These are phyloP conservation scores for Xestobium rufovillosum DNA, from an alignment of 2,888 invertebrate genomes.

Conservation along the genomic window DNA sequence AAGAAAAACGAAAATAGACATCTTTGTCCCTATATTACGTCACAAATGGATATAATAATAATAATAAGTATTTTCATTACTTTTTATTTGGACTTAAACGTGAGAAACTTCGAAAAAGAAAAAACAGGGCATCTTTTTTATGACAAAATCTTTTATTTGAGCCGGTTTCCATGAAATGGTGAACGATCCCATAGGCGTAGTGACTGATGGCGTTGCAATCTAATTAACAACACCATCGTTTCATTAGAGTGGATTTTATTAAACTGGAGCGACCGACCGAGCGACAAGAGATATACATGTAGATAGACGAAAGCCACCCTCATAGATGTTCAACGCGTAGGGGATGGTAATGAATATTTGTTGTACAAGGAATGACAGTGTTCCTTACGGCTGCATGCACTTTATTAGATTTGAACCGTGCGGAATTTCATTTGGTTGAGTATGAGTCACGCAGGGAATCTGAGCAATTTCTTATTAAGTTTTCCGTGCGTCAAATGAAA, in stretches of 20 bases:
- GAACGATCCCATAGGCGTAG: too few relatives aligned
- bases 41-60: too few relatives aligned
- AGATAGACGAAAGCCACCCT: neutral
- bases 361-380: conserved; percentile 36
- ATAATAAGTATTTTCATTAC: too few relatives aligned
- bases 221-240: conserved; percentile 38
- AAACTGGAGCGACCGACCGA: conserved; percentile 36
- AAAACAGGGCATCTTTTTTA: too few relatives aligned
- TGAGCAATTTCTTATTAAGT: conserved; percentile 8
- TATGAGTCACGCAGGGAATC: conserved; percentile 22
- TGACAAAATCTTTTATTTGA: too few relatives aligned
- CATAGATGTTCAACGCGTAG: conserved; percentile 18
- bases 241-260: conserved; percentile 39
- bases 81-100: too few relatives aligned
- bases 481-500: too few relatives aligned
- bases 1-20: too few relatives aligned
- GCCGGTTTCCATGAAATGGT: too few relatives aligned
- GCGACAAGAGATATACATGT: conserved; percentile 22
- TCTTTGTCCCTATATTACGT: too few relatives aligned
- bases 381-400: conserved; percentile 38
- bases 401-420: conserved; percentile 34
- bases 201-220: conserved; percentile 35
- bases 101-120: too few relatives aligned
- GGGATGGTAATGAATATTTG: conserved; percentile 39
- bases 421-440: conserved; percentile 28